Percentiles rank a stretch among this genome's conserved stretches.
phyloP scores from a whole-genome alignment of 2,797 vertebrate genomes.

The Orientallactaga sibirica region DNA sequence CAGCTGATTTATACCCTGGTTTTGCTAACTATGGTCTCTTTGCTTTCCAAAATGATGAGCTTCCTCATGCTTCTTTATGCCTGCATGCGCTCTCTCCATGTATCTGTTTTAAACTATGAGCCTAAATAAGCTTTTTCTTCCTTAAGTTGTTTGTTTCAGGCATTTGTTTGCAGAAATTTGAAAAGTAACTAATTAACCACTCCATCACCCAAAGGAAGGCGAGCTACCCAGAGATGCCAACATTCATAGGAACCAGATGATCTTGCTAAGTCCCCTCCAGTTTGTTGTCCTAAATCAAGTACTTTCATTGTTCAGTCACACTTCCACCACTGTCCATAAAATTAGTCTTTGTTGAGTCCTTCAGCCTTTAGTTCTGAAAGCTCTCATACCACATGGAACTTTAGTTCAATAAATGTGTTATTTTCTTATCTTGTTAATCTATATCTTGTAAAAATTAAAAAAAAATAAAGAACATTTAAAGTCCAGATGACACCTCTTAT shows the following conservation, averaged over 20 bases:
- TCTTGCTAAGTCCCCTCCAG: background rate
- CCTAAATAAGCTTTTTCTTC: background rate
- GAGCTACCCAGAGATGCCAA: background rate
- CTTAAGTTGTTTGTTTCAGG: background rate
- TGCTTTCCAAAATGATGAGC: background rate
- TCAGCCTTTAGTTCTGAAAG: background rate
- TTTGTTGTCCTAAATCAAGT: background rate
- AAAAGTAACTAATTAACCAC: background rate
- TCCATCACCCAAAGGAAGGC: background rate
- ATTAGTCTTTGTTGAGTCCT: background rate
- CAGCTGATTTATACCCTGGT: no score
- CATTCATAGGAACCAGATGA: background rate
- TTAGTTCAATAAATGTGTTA: background rate
- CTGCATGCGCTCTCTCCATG: background rate
- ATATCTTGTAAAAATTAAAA: background rate
- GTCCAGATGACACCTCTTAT: no score
- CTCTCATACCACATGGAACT: background rate
- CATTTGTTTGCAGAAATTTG: background rate
- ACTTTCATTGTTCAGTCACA: background rate
- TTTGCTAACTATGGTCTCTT: background rate
- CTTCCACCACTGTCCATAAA: background rate
- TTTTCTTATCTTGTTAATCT: background rate
- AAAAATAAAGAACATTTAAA: background rate
- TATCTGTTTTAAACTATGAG: background rate
- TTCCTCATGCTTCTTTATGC: background rate